phyloP scores from a whole-genome alignment of 1,140 invertebrate species.

The Cheumatopsyche charites region DNA sequence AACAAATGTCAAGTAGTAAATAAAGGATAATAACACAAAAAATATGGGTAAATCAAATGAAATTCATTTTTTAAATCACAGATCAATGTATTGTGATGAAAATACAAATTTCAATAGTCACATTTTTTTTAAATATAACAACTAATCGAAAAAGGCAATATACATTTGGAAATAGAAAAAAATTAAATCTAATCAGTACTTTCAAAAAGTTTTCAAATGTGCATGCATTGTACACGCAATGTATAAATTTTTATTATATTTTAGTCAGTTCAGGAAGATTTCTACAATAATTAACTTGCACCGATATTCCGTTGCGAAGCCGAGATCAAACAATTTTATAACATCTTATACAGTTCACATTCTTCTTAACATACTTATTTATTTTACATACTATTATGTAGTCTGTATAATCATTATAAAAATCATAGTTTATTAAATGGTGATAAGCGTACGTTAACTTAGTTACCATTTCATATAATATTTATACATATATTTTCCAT shows the following conservation, averaged over 20 bases:
- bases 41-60: conserved; percentile 26
- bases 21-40: too few relatives aligned
- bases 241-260: conserved; percentile 19
- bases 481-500: too few relatives aligned
- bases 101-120: conserved; percentile 45
- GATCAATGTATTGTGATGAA: conserved; percentile 48
- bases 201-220: conserved; percentile 32
- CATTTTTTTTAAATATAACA: conserved; percentile 19
- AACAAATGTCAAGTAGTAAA: too few relatives aligned
- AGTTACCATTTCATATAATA: too few relatives aligned
- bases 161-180: conserved; percentile 36
- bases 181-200: conserved; percentile 48
- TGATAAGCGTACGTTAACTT: too few relatives aligned
- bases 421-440: background rate
- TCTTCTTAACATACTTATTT: background rate
- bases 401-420: background rate
- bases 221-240: background rate
- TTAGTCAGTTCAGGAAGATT: conserved; percentile 35
- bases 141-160: conserved; percentile 25
- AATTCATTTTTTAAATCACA: conserved; percentile 45
- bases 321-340: conserved; percentile 34
- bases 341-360: background rate
- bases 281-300: conserved; percentile 25
- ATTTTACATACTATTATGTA: background rate
- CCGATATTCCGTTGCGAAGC: conserved; percentile 16